Evolutionary conservation across 2,888 invertebrate species (phyloP).

Genomic region (Octonoba sinensis): DNA sequence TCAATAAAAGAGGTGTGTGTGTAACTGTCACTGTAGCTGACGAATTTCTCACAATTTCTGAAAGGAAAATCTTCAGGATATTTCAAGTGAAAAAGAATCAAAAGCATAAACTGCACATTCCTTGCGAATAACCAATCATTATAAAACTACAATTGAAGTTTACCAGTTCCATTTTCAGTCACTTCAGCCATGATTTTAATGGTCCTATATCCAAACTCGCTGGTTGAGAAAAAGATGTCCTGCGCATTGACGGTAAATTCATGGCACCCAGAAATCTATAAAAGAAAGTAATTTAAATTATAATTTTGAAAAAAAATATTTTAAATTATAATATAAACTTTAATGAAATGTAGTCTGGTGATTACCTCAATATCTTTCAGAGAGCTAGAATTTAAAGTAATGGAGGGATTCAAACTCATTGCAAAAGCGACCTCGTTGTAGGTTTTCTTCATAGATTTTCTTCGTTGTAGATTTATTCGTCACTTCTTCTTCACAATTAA

Average conservation of each 20-base stretch:
- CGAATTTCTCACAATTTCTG: constrained; percentile 30
- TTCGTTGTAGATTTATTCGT: no score
- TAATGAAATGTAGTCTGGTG: no score
- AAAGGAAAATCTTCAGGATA: background rate
- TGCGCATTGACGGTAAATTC: constrained; percentile 70
- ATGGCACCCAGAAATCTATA: constrained; percentile 69
- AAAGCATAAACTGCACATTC: background rate
- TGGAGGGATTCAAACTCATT: no score
- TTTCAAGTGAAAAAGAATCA: background rate
- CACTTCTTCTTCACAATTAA: no score
- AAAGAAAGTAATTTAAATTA: background rate
- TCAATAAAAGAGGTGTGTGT: constrained; percentile 16
- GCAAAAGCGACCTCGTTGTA: no score
- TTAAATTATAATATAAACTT: background rate
- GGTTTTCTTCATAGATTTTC: no score
- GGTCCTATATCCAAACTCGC: constrained; percentile 70
- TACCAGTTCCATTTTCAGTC: constrained; percentile 77
- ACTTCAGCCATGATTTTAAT: constrained; percentile 72
- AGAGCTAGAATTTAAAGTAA: no score
- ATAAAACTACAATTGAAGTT: no score
- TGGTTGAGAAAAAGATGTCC: constrained; percentile 70
- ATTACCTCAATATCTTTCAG: no score
- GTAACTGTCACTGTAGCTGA: background rate
- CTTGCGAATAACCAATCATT: no score
- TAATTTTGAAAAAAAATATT: no score